These are phyloP conservation scores for Acanthiza pusilla DNA, from an alignment of 2,797 vertebrate species.

Conservation along the genomic window DNA sequence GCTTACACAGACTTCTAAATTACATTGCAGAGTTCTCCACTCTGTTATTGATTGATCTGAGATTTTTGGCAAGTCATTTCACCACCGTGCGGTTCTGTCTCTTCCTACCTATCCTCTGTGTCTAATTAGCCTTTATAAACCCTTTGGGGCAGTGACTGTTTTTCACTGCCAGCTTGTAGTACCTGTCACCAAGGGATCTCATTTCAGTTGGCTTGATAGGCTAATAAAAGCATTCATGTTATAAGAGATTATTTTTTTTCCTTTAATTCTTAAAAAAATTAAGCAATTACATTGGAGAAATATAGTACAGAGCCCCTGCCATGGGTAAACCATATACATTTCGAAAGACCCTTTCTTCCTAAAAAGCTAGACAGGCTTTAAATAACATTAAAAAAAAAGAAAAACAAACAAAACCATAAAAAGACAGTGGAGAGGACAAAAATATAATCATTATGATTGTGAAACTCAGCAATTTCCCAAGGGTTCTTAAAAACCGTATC, in stretches of 20 bases:
- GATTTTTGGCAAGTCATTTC: constrained; percentile 14
- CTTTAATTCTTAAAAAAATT: not conserved
- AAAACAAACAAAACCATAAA: not conserved
- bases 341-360: not conserved
- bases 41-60: not conserved
- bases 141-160: not conserved
- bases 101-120: not conserved
- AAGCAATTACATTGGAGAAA: not conserved
- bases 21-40: not conserved
- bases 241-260: not conserved
- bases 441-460: not conserved
- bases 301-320: not conserved
- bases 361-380: not conserved
- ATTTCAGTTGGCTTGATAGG: not conserved
- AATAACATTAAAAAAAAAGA: not conserved
- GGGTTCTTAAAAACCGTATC: not conserved
- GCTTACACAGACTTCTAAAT: not conserved
- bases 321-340: not conserved
- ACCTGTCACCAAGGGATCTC: not conserved
- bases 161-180: not conserved
- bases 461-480: not conserved
- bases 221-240: not conserved
- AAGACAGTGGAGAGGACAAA: not conserved
- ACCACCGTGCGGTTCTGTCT: not conserved
- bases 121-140: not conserved